phyloP scores from a whole-genome alignment of 2,797 vertebrate species.

The Melanotaenia nigrans region DNA sequence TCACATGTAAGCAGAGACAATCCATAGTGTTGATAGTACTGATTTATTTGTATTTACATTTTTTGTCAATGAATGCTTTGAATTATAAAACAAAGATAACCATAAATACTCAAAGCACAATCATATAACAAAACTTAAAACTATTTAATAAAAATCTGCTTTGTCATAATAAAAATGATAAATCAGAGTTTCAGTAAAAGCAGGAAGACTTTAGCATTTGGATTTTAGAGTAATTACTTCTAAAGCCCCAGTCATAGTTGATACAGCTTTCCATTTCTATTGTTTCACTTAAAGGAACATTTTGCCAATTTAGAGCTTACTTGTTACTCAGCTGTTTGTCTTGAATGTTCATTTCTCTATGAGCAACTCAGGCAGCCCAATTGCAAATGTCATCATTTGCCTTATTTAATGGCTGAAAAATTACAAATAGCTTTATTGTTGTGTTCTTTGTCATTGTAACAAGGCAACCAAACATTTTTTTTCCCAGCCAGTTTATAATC shows the following conservation, averaged over 20 bases:
- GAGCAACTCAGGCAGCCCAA: neutral
- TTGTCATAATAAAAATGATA: slow-evolving; percentile 46
- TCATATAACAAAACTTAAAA: slow-evolving; percentile 30
- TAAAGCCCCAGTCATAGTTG: slow-evolving; percentile 15
- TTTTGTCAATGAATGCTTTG: slow-evolving; percentile 46
- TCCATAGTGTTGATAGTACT: slow-evolving; percentile 35
- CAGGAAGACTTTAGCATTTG: slow-evolving; percentile 56
- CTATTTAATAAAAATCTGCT: slow-evolving; percentile 33
- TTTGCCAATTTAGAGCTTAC: slow-evolving; percentile 21
- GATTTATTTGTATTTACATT: slow-evolving; percentile 66
- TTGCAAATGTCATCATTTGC: neutral
- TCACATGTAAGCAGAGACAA: slow-evolving; percentile 8
- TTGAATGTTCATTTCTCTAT: neutral
- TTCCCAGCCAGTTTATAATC: neutral
- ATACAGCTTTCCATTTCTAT: slow-evolving; percentile 10
- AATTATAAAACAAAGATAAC: slow-evolving; percentile 59
- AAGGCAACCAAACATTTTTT: neutral
- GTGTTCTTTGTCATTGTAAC: neutral
- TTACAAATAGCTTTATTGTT: neutral
- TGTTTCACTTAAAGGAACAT: slow-evolving; percentile 49
- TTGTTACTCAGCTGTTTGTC: neutral
- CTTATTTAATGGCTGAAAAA: neutral
- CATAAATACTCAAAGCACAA: slow-evolving; percentile 51
- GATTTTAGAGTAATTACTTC: slow-evolving; percentile 22
- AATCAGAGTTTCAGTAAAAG: slow-evolving; percentile 50